These are phyloP conservation scores for Aurelia sp. DNA, from an alignment of 30 jellyfish, hydroid and myxozoan genomes.

Conservation along the genomic window DNA sequence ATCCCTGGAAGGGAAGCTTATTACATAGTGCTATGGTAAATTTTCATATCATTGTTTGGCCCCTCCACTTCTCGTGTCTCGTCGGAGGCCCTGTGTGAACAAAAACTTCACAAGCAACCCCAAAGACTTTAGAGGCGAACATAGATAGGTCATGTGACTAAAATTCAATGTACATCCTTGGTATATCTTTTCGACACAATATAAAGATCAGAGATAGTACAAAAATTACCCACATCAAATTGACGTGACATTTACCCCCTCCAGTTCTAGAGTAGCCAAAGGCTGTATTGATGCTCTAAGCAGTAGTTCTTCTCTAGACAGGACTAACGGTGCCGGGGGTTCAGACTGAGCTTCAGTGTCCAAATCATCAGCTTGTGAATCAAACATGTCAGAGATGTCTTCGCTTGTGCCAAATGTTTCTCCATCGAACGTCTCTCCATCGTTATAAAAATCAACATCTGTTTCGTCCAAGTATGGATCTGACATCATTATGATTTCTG, in stretches of 20 bases:
- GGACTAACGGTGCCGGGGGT: constrained; percentile 25
- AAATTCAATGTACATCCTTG: no score
- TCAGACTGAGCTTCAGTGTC: not conserved
- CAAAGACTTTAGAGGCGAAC: no score
- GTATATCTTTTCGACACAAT: no score
- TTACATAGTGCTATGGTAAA: no score
- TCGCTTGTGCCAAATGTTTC: constrained; percentile 20
- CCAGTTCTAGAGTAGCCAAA: constrained; percentile 32
- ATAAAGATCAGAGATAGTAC: no score
- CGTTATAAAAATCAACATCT: constrained; percentile 38
- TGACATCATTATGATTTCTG: constrained; percentile 56
- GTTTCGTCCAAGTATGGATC: constrained; percentile 55
- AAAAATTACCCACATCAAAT: constrained; percentile 11
- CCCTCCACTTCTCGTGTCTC: no score
- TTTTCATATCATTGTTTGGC: no score
- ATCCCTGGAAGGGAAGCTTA: no score
- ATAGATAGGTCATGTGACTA: no score
- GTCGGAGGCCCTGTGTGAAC: no score
- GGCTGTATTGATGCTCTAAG: constrained; percentile 72
- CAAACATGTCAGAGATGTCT: constrained; percentile 51
- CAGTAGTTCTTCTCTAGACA: constrained; percentile 52
- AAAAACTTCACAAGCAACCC: no score
- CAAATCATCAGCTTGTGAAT: constrained; percentile 38
- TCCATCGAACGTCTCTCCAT: not conserved
- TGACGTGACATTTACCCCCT: constrained; percentile 27